These are phyloP conservation scores for Zhuqinia jingwanae DNA, from an alignment of 2,888 invertebrate genomes.

Conservation along the genomic window DNA sequence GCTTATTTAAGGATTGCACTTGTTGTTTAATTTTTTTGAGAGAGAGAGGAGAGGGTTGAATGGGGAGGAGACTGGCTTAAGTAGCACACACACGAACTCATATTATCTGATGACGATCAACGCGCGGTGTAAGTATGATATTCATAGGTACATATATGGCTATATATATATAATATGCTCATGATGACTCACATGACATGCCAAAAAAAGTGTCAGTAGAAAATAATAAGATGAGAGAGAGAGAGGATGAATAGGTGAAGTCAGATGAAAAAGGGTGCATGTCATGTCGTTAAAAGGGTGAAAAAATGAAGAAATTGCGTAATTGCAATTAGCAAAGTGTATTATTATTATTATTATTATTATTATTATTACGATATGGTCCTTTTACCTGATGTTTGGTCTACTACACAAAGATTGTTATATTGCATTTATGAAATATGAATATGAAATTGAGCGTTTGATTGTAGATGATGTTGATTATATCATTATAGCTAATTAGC, in stretches of 20 bases:
- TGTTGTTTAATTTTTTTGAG: constrained; percentile 1
- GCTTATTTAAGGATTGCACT: not conserved
- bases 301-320: constrained; percentile 11
- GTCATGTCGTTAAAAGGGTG: not conserved
- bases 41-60: constrained; percentile 10
- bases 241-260: not conserved
- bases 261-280: not conserved
- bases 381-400: not conserved
- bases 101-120: not conserved
- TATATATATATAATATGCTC: too few relatives aligned
- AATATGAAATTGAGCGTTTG: too few relatives aligned
- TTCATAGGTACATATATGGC: too few relatives aligned
- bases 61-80: constrained; percentile 25
- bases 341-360: too few relatives aligned
- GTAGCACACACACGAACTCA: not conserved
- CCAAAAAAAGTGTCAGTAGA: constrained; percentile 2
- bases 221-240: not conserved
- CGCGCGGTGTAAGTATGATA: too few relatives aligned
- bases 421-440: too few relatives aligned
- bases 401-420: too few relatives aligned
- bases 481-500: constrained; percentile 23
- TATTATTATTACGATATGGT: not conserved
- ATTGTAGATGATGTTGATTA: not conserved
- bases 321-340: constrained; percentile 38
- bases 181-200: too few relatives aligned